A percentile compares a stretch with the other conserved stretches of the same genome.
phyloP scores from a whole-genome alignment of 2,888 invertebrate genomes.

The Cistogaster globosa region DNA sequence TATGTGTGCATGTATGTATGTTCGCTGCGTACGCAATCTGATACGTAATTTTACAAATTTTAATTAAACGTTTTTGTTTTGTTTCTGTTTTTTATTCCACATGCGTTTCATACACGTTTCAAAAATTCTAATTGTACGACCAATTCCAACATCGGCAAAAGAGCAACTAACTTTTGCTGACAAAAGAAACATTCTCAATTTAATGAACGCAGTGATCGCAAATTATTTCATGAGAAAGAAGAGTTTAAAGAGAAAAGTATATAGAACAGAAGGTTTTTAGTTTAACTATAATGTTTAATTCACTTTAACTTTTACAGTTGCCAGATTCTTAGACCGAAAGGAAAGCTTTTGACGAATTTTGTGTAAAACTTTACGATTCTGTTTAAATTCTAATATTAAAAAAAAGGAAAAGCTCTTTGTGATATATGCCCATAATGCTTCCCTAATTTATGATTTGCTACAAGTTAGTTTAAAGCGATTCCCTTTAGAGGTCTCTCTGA shows the following conservation, averaged over 20 bases:
- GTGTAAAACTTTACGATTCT: too few species aligned
- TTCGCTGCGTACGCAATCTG: neutral
- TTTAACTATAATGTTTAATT: too few species aligned
- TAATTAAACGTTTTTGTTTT: slow-evolving; percentile 19
- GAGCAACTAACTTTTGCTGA: slow-evolving; percentile 53
- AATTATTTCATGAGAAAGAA: neutral
- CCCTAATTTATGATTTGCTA: too few species aligned
- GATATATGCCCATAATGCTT: too few species aligned
- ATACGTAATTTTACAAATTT: slow-evolving; percentile 23
- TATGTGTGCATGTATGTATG: neutral
- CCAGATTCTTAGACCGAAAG: too few species aligned
- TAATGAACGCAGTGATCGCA: neutral
- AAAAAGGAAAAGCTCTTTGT: too few species aligned
- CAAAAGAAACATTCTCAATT: slow-evolving; percentile 13
- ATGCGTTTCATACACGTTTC: slow-evolving; percentile 10
- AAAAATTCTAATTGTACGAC: slow-evolving; percentile 1
- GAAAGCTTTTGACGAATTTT: too few species aligned
- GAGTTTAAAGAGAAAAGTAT: neutral
- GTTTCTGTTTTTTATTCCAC: slow-evolving; percentile 4
- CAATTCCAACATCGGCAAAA: slow-evolving; percentile 54
- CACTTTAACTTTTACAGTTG: too few species aligned
- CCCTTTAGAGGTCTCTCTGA: too few species aligned
- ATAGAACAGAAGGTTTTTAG: neutral
- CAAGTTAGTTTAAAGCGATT: too few species aligned
- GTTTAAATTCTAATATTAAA: too few species aligned